These are phyloP conservation scores for Pachypeltis micranthus DNA, from an alignment of 1,140 invertebrate genomes.

Conservation along the genomic window DNA sequence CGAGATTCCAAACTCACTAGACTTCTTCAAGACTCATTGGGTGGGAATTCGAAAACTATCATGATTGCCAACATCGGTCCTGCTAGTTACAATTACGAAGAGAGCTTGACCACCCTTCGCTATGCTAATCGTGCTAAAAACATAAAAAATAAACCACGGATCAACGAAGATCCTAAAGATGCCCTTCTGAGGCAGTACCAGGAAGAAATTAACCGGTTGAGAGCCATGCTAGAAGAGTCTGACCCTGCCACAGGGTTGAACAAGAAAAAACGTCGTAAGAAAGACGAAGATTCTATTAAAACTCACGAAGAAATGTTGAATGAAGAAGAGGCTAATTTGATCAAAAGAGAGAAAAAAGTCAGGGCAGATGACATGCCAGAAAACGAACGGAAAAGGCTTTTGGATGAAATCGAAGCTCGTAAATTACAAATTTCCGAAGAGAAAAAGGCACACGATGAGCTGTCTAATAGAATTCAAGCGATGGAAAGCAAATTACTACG, in stretches of 20 bases:
- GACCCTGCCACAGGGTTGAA: constrained; percentile 24
- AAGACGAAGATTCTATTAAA: constrained; percentile 15
- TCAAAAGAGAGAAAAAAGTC: constrained; percentile 17
- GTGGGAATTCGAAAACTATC: constrained; percentile 91
- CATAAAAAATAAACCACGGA: constrained; percentile 89
- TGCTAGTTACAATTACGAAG: constrained; percentile 91
- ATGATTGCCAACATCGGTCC: constrained; percentile 96
- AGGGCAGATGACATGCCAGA: constrained; percentile 15
- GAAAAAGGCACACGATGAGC: constrained; percentile 25
- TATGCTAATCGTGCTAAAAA: constrained; percentile 90
- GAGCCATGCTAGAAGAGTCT: constrained; percentile 29
- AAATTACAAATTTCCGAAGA: constrained; percentile 38
- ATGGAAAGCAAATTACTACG: constrained; percentile 80
- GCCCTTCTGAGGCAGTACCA: constrained; percentile 77
- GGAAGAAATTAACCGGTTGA: constrained; percentile 63
- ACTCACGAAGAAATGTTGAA: constrained; percentile 17
- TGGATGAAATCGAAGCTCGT: constrained; percentile 44
- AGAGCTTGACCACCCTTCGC: constrained; percentile 81
- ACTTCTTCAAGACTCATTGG: constrained; percentile 74
- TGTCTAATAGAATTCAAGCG: constrained; percentile 41
- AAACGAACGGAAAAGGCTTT: constrained; percentile 45
- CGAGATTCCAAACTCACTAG: constrained; percentile 88
- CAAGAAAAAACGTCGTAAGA: constrained; percentile 19
- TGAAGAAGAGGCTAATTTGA: constrained; percentile 19
- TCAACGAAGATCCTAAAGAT: constrained; percentile 94